These are phyloP conservation scores for Bellardia bayeri DNA, from an alignment of 2,888 invertebrate genomes.

Conservation along the genomic window DNA sequence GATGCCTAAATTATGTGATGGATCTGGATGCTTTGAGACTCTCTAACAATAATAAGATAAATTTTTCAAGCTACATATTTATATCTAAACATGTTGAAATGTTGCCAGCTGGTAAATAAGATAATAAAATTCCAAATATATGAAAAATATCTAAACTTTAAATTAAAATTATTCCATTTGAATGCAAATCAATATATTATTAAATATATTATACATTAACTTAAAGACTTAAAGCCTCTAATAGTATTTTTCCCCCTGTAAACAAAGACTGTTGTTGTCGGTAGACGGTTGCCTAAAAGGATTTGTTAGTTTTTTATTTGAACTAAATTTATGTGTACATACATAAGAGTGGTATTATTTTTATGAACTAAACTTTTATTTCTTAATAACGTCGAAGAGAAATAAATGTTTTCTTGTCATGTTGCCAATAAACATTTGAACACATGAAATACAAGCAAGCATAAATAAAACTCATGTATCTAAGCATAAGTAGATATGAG, in stretches of 20 bases:
- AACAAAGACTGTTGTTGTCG: conserved; percentile 3
- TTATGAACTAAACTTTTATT: conserved; percentile 71
- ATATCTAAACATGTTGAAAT: too few species aligned
- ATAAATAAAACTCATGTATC: conserved; percentile 46
- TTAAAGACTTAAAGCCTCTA: conserved; percentile 27
- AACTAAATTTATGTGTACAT: conserved; percentile 60
- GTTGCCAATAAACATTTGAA: conserved; percentile 66
- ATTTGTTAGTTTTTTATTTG: conserved; percentile 68
- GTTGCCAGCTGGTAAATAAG: too few species aligned
- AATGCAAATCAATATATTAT: too few species aligned
- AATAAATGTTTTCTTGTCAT: conserved; percentile 66
- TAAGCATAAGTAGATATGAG: not conserved
- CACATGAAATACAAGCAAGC: conserved; percentile 39
- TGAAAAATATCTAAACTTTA: too few species aligned
- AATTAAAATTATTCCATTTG: not conserved
- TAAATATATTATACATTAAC: conserved; percentile 1
- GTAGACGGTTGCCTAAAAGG: conserved; percentile 61
- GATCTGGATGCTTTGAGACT: too few species aligned
- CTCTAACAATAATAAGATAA: too few species aligned
- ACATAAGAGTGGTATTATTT: conserved; percentile 50
- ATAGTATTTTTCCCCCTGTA: not conserved
- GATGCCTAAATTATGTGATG: too few species aligned
- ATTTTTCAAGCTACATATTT: too few species aligned
- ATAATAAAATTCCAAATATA: too few species aligned
- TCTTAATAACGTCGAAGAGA: conserved; percentile 61